phyloP scores from a whole-genome alignment of 1,140 invertebrate species.

The Scaptodrosophila lebanonensis region DNA sequence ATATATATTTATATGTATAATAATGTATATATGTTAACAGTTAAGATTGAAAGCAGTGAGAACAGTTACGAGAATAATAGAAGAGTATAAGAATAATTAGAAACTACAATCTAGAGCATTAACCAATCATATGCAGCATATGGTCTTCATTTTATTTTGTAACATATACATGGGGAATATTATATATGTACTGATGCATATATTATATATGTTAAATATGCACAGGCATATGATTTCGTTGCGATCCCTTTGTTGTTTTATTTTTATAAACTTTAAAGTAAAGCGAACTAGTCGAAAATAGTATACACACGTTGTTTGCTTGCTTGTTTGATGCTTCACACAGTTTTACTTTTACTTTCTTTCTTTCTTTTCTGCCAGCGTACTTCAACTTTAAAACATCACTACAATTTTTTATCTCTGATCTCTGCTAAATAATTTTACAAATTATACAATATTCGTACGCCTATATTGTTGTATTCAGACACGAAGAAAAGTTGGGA shows the following conservation, averaged over 20 bases:
- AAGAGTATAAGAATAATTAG: slow-evolving; percentile 45
- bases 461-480: slow-evolving; percentile 11
- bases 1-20: slow-evolving; percentile 5
- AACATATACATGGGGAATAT: too few relatives aligned
- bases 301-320: slow-evolving; percentile 72
- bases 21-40: slow-evolving; percentile 44
- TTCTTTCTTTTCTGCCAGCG: slow-evolving; percentile 49
- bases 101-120: slow-evolving; percentile 30
- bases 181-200: too few relatives aligned
- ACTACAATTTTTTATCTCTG: slow-evolving; percentile 19
- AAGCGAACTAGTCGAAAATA: slow-evolving; percentile 74
- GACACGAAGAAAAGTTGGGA: slow-evolving; percentile 35
- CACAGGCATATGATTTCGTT: slow-evolving; percentile 54
- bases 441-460: slow-evolving; percentile 5
- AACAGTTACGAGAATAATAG: slow-evolving; percentile 46
- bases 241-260: slow-evolving; percentile 33
- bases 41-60: slow-evolving; percentile 53
- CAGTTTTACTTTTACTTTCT: slow-evolving; percentile 50
- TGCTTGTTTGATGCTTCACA: slow-evolving; percentile 30
- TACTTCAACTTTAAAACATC: slow-evolving; percentile 32
- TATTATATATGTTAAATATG: slow-evolving; percentile 29
- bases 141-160: too few relatives aligned
- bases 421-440: slow-evolving; percentile 1
- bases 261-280: slow-evolving; percentile 45
- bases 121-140: too few relatives aligned